phyloP scores from a whole-genome alignment of 2,113 vertebrate genomes.

The Halichoeres trimaculatus region DNA sequence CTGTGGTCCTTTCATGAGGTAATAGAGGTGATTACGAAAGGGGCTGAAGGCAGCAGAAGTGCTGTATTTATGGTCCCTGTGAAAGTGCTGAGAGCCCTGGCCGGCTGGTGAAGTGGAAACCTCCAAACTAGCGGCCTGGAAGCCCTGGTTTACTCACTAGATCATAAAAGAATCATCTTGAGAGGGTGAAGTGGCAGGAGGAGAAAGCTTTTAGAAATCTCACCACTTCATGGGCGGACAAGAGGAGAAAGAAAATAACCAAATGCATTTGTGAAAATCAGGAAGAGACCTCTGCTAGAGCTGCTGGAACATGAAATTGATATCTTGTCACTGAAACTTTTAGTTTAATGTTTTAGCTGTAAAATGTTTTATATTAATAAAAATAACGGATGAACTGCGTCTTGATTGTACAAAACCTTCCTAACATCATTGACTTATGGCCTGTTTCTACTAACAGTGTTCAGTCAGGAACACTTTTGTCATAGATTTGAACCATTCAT shows the following conservation, averaged over 20 bases:
- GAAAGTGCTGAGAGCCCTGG: constrained; percentile 56
- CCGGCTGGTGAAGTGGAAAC: constrained; percentile 29
- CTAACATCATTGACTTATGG: too few relatives aligned
- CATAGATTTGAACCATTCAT: too few relatives aligned
- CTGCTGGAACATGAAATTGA: not conserved
- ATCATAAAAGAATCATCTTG: constrained; percentile 47
- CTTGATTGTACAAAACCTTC: too few relatives aligned
- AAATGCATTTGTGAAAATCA: not conserved
- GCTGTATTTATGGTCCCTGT: constrained; percentile 67
- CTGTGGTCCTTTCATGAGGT: constrained; percentile 61
- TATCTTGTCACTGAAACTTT: too few relatives aligned
- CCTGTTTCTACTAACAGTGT: too few relatives aligned
- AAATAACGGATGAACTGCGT: too few relatives aligned
- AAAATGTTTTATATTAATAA: too few relatives aligned
- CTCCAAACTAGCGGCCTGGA: constrained; percentile 35
- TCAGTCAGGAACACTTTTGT: too few relatives aligned
- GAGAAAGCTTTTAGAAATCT: constrained; percentile 7
- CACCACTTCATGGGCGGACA: not conserved
- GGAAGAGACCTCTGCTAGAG: not conserved
- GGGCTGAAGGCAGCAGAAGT: constrained; percentile 76
- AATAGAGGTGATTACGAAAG: constrained; percentile 73
- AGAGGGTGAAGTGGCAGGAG: constrained; percentile 20
- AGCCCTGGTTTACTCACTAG: constrained; percentile 47
- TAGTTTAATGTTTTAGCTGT: too few relatives aligned
- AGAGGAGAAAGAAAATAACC: not conserved